These are phyloP conservation scores for Biston betularia DNA, from an alignment of 2,888 invertebrate genomes.

Conservation along the genomic window DNA sequence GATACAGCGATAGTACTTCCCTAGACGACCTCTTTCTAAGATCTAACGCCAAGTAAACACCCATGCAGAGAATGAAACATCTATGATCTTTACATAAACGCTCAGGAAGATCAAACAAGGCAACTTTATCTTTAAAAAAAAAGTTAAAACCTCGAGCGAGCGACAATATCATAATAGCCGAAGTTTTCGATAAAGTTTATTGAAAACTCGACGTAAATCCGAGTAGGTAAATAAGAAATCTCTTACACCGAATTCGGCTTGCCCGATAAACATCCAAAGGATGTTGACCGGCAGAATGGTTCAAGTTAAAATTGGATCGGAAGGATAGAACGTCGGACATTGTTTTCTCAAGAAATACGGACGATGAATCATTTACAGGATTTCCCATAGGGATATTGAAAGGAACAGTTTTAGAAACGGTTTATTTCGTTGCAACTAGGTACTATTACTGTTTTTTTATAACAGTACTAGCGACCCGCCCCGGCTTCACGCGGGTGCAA, in stretches of 20 bases:
- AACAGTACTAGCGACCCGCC: no score
- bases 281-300: slow-evolving; percentile 40
- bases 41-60: no score
- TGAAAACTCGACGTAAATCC: slow-evolving; percentile 15
- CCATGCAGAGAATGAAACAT: no score
- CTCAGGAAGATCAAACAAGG: no score
- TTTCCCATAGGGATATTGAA: slow-evolving; percentile 35
- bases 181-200: slow-evolving; percentile 2
- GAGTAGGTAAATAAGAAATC: slow-evolving; percentile 24
- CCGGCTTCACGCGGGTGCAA: no score
- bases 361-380: slow-evolving; percentile 43
- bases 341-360: slow-evolving; percentile 37
- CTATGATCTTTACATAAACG: no score
- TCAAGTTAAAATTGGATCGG: slow-evolving; percentile 42
- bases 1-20: no score
- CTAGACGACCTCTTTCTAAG: no score
- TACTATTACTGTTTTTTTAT: no score
- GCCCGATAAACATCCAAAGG: slow-evolving; percentile 32
- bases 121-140: no score
- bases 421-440: neutral
- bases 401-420: neutral
- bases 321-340: slow-evolving; percentile 37
- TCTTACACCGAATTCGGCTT: slow-evolving; percentile 9
- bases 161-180: neutral
- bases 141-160: no score